Percentiles rank a stretch among this genome's conserved stretches.
phyloP scores from a whole-genome alignment of 2,888 invertebrate genomes.

The Thyatira batis region DNA sequence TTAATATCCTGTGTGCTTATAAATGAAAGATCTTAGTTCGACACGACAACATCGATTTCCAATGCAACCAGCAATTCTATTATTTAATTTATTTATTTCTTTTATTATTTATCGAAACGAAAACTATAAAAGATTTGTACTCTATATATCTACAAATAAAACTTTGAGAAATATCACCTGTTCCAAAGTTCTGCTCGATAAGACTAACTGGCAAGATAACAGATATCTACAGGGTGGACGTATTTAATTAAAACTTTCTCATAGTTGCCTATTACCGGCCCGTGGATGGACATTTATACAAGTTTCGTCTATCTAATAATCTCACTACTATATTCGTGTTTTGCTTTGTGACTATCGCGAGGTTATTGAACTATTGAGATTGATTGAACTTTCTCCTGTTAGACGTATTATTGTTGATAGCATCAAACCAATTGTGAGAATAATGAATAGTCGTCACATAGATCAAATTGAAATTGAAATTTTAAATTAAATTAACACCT shows the following conservation, averaged over 20 bases:
- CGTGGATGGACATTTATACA: not conserved
- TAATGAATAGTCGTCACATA: not conserved
- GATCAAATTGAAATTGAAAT: too few relatives aligned
- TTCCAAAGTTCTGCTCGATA: slow-evolving; percentile 29
- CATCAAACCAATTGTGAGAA: not conserved
- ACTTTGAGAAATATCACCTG: slow-evolving; percentile 9
- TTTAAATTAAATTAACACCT: too few relatives aligned
- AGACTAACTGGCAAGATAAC: slow-evolving; percentile 45
- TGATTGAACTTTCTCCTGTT: not conserved
- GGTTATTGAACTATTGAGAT: not conserved
- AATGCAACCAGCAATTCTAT: too few relatives aligned
- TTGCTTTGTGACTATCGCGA: not conserved
- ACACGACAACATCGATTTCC: too few relatives aligned
- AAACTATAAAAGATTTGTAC: too few relatives aligned
- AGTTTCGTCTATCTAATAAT: not conserved
- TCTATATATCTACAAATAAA: not conserved
- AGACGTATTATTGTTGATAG: not conserved
- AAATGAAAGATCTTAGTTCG: too few relatives aligned
- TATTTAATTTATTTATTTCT: too few relatives aligned
- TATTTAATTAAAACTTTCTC: slow-evolving; percentile 75
- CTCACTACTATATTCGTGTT: not conserved
- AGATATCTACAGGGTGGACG: slow-evolving; percentile 41
- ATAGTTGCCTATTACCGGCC: slow-evolving; percentile 28
- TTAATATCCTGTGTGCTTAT: too few relatives aligned
- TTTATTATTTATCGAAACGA: too few relatives aligned